Evolutionary conservation across 2,888 invertebrate species (phyloP).

Genomic region (Rhabditophanes sp.): DNA sequence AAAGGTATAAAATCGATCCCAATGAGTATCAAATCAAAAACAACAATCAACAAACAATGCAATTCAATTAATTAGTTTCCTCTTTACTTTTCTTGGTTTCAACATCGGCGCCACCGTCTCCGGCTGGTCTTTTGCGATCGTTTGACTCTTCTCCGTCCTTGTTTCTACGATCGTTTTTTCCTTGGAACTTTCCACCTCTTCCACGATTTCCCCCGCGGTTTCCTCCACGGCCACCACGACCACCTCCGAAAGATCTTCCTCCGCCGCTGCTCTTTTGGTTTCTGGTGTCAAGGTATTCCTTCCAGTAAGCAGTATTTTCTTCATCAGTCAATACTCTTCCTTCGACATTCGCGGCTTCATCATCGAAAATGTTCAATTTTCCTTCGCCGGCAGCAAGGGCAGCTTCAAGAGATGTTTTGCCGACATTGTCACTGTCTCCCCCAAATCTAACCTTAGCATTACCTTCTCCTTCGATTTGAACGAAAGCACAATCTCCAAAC

Average conservation of each 20-base stretch:
- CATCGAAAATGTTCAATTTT: background rate
- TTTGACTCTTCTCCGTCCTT: too few species aligned
- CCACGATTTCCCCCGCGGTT: conserved; percentile 7
- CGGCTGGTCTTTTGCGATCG: too few species aligned
- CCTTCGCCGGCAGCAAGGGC: background rate
- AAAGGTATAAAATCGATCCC: too few species aligned
- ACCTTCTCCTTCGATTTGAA: conserved; percentile 16
- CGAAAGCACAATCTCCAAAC: conserved; percentile 48
- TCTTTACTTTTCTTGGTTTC: too few species aligned
- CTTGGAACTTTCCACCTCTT: background rate
- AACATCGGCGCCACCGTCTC: too few species aligned
- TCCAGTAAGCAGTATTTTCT: conserved; percentile 39
- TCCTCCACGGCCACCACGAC: conserved; percentile 9
- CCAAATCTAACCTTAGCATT: conserved; percentile 29
- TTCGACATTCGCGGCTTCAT: conserved; percentile 15
- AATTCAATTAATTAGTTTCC: too few species aligned
- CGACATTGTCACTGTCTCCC: conserved; percentile 15
- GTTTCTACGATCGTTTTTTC: conserved; percentile 1
- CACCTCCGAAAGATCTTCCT: conserved; percentile 11
- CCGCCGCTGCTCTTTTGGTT: conserved; percentile 19
- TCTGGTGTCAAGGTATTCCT: too few species aligned
- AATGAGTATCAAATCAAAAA: too few species aligned
- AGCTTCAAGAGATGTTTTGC: conserved; percentile 6
- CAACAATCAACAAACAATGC: too few species aligned
- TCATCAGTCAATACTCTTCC: conserved; percentile 30